phyloP scores from a whole-genome alignment of 2,113 vertebrate species.

The Scophthalmus maximus region DNA sequence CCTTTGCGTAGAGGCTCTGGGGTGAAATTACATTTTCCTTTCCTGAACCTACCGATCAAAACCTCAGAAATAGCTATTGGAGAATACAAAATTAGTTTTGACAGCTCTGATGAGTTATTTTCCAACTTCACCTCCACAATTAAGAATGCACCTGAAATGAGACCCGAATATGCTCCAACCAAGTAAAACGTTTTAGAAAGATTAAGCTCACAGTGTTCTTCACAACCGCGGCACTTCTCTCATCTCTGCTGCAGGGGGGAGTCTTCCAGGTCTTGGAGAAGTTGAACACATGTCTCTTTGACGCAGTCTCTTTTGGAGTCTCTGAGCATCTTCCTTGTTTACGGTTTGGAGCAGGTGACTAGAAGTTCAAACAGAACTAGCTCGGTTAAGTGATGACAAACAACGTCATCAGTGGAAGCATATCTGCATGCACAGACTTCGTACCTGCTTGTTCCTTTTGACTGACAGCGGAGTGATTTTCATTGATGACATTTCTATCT shows the following conservation, averaged over 20 bases:
- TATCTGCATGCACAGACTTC: background rate
- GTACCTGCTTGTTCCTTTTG: conserved; percentile 46
- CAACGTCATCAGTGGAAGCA: background rate
- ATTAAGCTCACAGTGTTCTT: conserved; percentile 53
- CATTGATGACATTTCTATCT: conserved; percentile 50
- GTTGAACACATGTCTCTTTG: conserved; percentile 53
- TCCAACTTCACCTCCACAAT: too few relatives aligned
- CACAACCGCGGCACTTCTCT: background rate
- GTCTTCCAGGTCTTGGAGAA: conserved; percentile 56
- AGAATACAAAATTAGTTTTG: too few relatives aligned
- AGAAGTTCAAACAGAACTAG: background rate
- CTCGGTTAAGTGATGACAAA: conserved; percentile 21
- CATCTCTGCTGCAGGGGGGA: conserved; percentile 21
- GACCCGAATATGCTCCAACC: too few relatives aligned
- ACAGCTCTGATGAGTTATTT: too few relatives aligned
- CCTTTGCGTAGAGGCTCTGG: too few relatives aligned
- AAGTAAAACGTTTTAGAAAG: background rate
- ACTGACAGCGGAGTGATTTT: conserved; percentile 43
- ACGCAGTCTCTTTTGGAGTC: conserved; percentile 37
- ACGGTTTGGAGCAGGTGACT: conserved; percentile 27
- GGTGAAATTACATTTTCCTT: background rate
- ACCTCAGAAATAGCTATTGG: too few relatives aligned
- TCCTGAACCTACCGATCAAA: too few relatives aligned
- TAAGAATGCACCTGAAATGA: background rate
- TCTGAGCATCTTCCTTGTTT: conserved; percentile 39